A percentile compares a stretch with the other conserved stretches of the same genome.
These are phyloP conservation scores for Stigmatopora argus DNA, from an alignment of 2,113 vertebrate genomes.

Conservation along the genomic window DNA sequence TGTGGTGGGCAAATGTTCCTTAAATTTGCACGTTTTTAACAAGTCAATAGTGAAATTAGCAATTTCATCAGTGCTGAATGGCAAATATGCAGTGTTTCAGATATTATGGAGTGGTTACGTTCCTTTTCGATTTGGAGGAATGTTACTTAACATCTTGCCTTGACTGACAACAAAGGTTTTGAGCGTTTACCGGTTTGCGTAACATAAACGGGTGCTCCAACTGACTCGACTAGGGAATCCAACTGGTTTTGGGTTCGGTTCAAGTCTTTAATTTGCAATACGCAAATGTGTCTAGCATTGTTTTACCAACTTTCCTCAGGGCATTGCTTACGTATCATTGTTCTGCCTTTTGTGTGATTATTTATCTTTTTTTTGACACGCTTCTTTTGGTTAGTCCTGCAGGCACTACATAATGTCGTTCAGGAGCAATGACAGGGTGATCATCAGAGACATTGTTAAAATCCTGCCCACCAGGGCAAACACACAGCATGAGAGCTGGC, in stretches of 20 bases:
- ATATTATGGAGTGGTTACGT: no score
- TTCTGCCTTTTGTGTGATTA: background rate
- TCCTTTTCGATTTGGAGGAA: no score
- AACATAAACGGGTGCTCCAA: background rate
- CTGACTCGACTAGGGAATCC: background rate
- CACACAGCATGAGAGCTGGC: no score
- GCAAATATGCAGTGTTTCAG: no score
- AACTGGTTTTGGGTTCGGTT: background rate
- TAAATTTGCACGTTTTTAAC: no score
- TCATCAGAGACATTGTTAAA: background rate
- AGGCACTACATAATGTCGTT: background rate
- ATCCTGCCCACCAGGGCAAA: no score
- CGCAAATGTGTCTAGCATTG: background rate
- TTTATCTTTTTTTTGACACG: background rate
- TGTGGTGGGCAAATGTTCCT: no score
- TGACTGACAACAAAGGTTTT: no score
- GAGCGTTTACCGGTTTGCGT: background rate
- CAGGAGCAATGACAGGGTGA: background rate
- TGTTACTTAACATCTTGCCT: background rate
- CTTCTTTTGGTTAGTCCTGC: background rate
- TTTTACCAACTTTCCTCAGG: background rate
- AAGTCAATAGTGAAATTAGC: no score
- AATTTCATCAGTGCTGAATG: no score
- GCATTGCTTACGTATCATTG: background rate
- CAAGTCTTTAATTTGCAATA: background rate